A percentile compares a stretch with the other conserved stretches of the same genome.
These are phyloP conservation scores for Anas capensis DNA, from an alignment of 2,797 vertebrate species.

Conservation along the genomic window DNA sequence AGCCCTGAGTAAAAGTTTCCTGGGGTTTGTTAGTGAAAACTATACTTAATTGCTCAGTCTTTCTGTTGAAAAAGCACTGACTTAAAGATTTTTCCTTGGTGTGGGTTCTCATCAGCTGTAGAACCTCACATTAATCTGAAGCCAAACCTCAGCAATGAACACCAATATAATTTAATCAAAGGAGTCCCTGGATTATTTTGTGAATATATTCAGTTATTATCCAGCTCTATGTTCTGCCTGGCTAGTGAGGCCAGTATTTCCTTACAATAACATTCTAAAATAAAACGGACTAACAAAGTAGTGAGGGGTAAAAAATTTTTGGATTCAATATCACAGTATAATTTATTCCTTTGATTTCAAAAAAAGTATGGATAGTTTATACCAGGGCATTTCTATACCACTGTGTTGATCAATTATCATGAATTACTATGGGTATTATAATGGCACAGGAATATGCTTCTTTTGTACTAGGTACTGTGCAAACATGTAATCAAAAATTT, in stretches of 20 bases:
- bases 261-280: not conserved
- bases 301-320: fast-evolving
- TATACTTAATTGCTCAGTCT: not conserved
- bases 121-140: not conserved
- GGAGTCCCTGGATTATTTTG: not conserved
- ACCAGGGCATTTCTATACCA: not conserved
- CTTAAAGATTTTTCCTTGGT: not conserved
- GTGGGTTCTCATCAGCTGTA: not conserved
- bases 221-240: not conserved
- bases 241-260: not conserved
- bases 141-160: not conserved
- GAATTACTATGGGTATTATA: not conserved
- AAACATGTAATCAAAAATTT: not conserved
- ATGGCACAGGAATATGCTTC: not conserved
- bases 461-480: not conserved
- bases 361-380: not conserved
- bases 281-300: not conserved
- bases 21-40: not conserved
- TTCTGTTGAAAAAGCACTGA: not conserved
- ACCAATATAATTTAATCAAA: not conserved
- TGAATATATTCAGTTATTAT: not conserved
- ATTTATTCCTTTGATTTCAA: not conserved
- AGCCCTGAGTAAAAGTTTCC: not conserved
- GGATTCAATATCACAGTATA: not conserved
- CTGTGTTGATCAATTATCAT: not conserved